These are phyloP conservation scores for Sapayoa aenigma DNA, from an alignment of 2,113 vertebrate genomes.

Conservation along the genomic window DNA sequence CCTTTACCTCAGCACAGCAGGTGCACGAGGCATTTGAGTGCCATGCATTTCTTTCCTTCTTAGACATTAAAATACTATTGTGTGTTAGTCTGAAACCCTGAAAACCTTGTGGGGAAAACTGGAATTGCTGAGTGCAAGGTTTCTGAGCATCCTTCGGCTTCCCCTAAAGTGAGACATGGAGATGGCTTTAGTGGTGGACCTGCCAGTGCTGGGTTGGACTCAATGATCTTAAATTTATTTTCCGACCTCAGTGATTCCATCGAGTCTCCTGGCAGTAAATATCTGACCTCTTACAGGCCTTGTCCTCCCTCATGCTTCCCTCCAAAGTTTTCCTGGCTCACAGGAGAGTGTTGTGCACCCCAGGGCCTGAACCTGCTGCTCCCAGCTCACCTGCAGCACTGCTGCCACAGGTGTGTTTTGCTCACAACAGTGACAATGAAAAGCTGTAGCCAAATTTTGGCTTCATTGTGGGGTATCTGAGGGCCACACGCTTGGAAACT, in stretches of 20 bases:
- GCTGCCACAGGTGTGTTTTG: neutral
- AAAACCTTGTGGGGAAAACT: neutral
- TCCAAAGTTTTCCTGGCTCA: neutral
- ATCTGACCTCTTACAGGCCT: neutral
- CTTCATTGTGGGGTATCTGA: neutral
- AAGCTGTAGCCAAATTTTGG: neutral
- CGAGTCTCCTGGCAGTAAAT: neutral
- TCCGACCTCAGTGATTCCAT: neutral
- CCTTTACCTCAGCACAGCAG: neutral
- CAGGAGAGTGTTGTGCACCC: fast-evolving
- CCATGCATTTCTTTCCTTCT: neutral
- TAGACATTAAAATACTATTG: neutral
- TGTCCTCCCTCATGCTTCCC: neutral
- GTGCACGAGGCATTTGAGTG: neutral
- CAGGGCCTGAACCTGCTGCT: neutral
- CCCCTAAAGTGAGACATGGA: neutral
- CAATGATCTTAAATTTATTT: neutral
- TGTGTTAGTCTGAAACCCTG: neutral
- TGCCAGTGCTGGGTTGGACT: neutral
- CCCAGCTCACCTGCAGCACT: neutral
- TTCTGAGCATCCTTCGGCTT: neutral
- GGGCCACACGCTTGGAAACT: neutral
- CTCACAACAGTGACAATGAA: neutral
- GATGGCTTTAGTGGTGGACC: neutral
- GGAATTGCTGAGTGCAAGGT: neutral